These are phyloP conservation scores for Trididemnum clinides DNA, from an alignment of 23 tunicate genomes.

Conservation along the genomic window DNA sequence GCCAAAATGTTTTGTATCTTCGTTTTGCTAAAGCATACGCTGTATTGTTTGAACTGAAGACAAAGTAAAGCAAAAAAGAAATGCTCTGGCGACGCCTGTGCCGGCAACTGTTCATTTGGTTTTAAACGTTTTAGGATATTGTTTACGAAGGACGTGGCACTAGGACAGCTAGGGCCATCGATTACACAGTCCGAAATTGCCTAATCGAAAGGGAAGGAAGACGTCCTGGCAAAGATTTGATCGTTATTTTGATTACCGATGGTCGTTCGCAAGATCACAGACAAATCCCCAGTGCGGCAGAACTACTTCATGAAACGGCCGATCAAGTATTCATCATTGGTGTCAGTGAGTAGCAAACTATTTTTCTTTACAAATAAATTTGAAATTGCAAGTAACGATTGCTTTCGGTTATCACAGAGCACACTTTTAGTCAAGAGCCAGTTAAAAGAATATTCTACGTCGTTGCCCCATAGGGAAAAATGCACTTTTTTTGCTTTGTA, in stretches of 20 bases:
- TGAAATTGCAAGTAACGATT: neutral
- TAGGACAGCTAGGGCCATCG: slow-evolving; percentile 79
- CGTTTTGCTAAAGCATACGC: too few species aligned
- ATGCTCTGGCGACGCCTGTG: too few species aligned
- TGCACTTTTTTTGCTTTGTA: too few species aligned
- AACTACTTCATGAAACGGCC: slow-evolving; percentile 46
- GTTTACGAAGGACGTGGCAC: slow-evolving; percentile 89
- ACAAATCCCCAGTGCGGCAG: slow-evolving; percentile 46
- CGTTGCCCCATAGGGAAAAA: too few species aligned
- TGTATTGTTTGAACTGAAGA: too few species aligned
- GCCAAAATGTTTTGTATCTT: too few species aligned
- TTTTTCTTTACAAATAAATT: neutral
- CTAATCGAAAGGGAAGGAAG: slow-evolving; percentile 54
- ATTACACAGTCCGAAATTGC: slow-evolving; percentile 27
- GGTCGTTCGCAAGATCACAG: slow-evolving; percentile 70
- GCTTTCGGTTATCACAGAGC: too few species aligned
- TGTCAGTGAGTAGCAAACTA: slow-evolving; percentile 63
- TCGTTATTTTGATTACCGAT: slow-evolving; percentile 74
- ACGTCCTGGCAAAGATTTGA: slow-evolving; percentile 63
- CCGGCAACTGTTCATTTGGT: too few species aligned
- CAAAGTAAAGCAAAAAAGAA: too few species aligned
- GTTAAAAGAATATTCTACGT: too few species aligned
- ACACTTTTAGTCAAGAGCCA: too few species aligned
- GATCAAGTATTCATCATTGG: slow-evolving; percentile 71
- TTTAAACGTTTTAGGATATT: slow-evolving; percentile 46